Evolutionary conservation across 1,140 invertebrate genomes (phyloP), one percentile per base, ranked within the genome.

Genomic region (Ptiloglossa arizonensis): DNA sequence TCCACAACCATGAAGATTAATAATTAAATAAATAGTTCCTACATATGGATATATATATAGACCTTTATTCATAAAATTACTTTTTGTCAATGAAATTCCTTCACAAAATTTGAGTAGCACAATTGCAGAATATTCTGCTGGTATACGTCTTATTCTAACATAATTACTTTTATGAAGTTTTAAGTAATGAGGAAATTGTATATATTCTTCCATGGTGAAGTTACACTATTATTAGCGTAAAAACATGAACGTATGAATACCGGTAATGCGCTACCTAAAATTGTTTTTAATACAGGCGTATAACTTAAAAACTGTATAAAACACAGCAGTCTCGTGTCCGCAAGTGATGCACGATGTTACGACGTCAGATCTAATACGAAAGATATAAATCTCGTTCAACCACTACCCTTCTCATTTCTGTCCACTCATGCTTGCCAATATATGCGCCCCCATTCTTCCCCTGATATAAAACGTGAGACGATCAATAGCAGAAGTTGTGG

Each of bases 51-150:
- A 62, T 60, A 68, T 59, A 24, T 77, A 74, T 76, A 84, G 46
- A 72, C 54, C 78, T 87, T 87, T 87, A 87, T 87, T 87, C 70
- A 79, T 84, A 80, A 80, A 86, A 86, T 87, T 66, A 82, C n/a
- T 79, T 60, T 54, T 63, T 82, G 57, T 83, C 54, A 70, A 56
- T 72, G 74, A 80, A 79, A 57, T 78, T 81, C 56, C 52, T 82
- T 85, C 66, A 87, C 85, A 87, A 84, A 80, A 50, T 64, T 78
- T 57, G 17, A 64, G 67, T 75, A 79, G 57, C 59, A 76, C 70
- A 68, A 59, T 27, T 69, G 73, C 72, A 74, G 46, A 52, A 69
- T 35, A 24, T n/a, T 74, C 56, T 76, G 71, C 29, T 17, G 27
- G 50, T 77, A 38, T 82, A 84, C 46, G 57, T 38, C 82, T 84